Evolutionary conservation across 2,888 invertebrate species (phyloP), one percentile per base, ranked within the genome.

Genomic region (Polydrusus pterygomalis): DNA sequence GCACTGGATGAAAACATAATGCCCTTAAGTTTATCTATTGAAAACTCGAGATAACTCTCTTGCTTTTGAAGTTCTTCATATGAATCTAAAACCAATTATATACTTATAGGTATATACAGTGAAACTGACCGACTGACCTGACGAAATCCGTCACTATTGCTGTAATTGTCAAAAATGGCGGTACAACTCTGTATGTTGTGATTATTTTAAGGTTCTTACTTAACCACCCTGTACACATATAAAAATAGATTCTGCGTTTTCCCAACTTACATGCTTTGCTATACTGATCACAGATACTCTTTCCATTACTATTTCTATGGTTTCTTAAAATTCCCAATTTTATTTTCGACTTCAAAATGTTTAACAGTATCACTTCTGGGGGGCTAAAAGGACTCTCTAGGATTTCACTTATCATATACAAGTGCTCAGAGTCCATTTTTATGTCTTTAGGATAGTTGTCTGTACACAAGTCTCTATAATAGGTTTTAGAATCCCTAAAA

Each of bases 21-120:
- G 1, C 72, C 67, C 25, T 79, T 72, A 1, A 82, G 64, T 65
- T 71, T 72, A 15, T 81, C 79, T 11, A 81, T 60, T 10, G 79
- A 81, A 64, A 69, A 71, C 15, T 78, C 58, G 9, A 81, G 70
- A 43, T 81, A 81, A 49, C 78, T 79, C 74, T 82, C 82, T 69
- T 78, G 75, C 0, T 43, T 65, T 25, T 70, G 56, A 18, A 83
- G 65, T 9, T 80, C 80, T 67, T 80, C 72, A 17, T 79, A 49
- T 10, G 79, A 72, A 78, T 80, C 81, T 82, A 51, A 69, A 71
- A 78, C 80, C 81, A 81, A 51, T 67, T 25, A 25, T 25, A 25
- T 25, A 25, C n/a, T n/a, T n/a, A n/a, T n/a, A n/a, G n/a, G n/a
- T n/a, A n/a, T n/a, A n/a, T n/a, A n/a, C n/a, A n/a, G n/a, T n/a